These are phyloP conservation scores for Grus americana DNA, from an alignment of 2,113 vertebrate genomes.

Conservation along the genomic window DNA sequence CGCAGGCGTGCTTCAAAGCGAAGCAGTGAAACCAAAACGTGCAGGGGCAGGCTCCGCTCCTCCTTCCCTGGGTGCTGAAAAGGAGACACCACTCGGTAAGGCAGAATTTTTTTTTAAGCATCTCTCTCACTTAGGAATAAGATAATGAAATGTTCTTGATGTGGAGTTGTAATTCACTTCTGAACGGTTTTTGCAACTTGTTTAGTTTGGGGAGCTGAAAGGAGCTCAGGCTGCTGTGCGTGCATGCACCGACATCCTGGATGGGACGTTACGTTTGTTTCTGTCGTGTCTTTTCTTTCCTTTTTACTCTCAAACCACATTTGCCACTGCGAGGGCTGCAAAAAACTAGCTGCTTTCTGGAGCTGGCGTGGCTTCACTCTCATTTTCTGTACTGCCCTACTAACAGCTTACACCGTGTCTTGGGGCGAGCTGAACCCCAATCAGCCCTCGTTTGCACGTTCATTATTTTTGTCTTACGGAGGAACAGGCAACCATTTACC, in stretches of 20 bases:
- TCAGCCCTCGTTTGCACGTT: not conserved
- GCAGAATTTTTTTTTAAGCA: not conserved
- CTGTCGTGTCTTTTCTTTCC: not conserved
- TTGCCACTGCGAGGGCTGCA: not conserved
- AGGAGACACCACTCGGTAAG: not conserved
- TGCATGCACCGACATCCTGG: rapidly evolving
- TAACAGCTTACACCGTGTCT: not conserved
- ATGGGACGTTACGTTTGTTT: not conserved
- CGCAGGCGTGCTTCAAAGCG: rapidly evolving
- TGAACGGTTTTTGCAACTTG: not conserved
- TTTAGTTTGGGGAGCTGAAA: not conserved
- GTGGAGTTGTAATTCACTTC: not conserved
- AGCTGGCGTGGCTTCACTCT: not conserved
- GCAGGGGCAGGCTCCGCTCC: not conserved
- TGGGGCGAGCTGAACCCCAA: rapidly evolving
- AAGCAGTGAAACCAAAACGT: not conserved
- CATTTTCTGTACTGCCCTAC: rapidly evolving
- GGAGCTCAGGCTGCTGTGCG: not conserved
- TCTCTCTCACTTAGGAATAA: not conserved
- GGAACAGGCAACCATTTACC: not conserved
- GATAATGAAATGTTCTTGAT: rapidly evolving
- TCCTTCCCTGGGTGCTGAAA: not conserved
- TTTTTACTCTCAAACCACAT: not conserved
- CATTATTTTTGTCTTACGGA: not conserved
- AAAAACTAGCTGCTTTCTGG: not conserved